Evolutionary conservation across 2,888 invertebrate species (phyloP).

Genomic region (Stenichneumon culpator): DNA sequence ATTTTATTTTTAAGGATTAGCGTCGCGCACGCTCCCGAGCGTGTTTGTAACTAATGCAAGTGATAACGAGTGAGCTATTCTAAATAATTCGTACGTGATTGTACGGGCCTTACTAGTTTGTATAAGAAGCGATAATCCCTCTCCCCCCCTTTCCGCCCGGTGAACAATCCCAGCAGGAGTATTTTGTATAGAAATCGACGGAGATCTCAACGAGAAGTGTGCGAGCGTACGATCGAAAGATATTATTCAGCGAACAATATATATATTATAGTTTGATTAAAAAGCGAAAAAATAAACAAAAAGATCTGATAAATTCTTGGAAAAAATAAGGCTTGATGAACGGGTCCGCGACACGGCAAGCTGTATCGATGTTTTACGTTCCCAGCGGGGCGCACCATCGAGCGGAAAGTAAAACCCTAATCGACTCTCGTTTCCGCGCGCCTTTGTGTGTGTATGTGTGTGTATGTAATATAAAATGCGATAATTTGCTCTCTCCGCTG

Average conservation of each 20-base stretch:
- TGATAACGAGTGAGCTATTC: conserved; percentile 78
- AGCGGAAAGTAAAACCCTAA: conserved; percentile 22
- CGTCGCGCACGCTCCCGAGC: background rate
- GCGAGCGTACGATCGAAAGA: conserved; percentile 27
- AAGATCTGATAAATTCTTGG: background rate
- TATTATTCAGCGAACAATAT: background rate
- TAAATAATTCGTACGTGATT: conserved; percentile 74
- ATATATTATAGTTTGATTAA: conserved; percentile 11
- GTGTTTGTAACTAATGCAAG: conserved; percentile 47
- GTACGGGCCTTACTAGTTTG: conserved; percentile 81
- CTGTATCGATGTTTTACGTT: conserved; percentile 35
- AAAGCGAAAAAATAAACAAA: background rate
- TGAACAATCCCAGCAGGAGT: conserved; percentile 24
- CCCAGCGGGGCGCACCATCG: conserved; percentile 2
- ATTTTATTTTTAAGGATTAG: conserved; percentile 59
- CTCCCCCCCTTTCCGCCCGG: background rate
- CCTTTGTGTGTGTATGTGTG: background rate
- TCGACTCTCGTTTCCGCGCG: conserved; percentile 2
- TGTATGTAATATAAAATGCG: background rate
- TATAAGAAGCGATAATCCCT: conserved; percentile 66
- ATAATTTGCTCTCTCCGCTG: conserved; percentile 18
- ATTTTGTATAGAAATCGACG: conserved; percentile 39
- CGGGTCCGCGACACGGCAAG: conserved; percentile 31
- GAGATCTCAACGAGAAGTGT: conserved; percentile 35
- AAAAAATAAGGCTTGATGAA: background rate